phyloP scores from a whole-genome alignment of 2,113 vertebrate species.

The Zootoca vivipara region DNA sequence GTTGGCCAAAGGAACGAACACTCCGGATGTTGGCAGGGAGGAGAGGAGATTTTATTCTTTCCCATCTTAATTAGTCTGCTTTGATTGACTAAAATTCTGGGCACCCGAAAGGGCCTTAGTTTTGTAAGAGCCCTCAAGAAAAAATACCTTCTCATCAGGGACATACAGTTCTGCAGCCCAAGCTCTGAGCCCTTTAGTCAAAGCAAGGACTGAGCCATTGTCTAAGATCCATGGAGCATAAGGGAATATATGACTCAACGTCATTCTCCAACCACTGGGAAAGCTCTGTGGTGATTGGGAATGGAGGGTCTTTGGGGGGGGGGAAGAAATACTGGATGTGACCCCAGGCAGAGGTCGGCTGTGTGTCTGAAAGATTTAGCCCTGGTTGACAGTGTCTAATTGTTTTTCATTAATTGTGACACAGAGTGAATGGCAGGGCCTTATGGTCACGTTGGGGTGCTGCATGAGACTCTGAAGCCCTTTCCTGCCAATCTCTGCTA shows the following conservation, averaged over 20 bases:
- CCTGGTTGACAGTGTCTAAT: not conserved
- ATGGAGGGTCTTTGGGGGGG: not conserved
- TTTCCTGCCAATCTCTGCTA: not conserved
- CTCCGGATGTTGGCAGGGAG: constrained; percentile 18
- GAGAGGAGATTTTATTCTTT: constrained; percentile 19
- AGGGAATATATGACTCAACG: constrained; percentile 2
- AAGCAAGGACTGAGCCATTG: not conserved
- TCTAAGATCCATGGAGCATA: constrained; percentile 2
- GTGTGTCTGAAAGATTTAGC: not conserved
- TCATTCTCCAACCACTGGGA: not conserved
- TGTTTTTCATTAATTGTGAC: constrained; percentile 5
- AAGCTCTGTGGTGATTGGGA: not conserved
- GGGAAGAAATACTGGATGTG: not conserved
- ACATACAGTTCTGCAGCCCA: not conserved
- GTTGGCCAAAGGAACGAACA: constrained; percentile 12
- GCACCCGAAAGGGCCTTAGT: constrained; percentile 13
- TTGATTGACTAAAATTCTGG: constrained; percentile 31
- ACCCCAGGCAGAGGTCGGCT: not conserved
- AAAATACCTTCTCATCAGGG: not conserved
- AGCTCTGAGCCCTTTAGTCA: not conserved
- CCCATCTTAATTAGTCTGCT: constrained; percentile 25
- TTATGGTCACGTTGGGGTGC: not conserved
- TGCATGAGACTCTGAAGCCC: not conserved
- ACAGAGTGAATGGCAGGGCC: not conserved
- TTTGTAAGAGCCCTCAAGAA: constrained; percentile 17